phyloP scores from a whole-genome alignment of 2,797 vertebrate species.

The Neosilurus mollespiculum region DNA sequence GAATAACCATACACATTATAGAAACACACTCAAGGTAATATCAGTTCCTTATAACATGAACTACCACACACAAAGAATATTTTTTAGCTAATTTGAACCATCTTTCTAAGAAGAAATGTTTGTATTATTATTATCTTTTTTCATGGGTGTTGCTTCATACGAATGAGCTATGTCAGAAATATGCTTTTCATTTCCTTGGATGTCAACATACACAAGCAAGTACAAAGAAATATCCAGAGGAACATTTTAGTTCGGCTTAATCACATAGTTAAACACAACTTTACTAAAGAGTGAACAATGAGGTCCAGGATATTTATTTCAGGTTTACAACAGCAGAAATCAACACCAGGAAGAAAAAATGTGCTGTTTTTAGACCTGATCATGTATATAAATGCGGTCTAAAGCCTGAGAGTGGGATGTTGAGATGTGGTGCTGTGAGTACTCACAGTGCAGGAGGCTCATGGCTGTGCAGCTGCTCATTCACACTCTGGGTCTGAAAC shows the following conservation, averaged over 20 bases:
- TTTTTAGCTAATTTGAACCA: too few relatives aligned
- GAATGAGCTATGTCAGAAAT: neutral
- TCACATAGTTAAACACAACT: too few relatives aligned
- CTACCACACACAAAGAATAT: too few relatives aligned
- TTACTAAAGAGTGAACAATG: too few relatives aligned
- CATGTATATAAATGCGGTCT: too few relatives aligned
- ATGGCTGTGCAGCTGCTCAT: slow-evolving; percentile 26
- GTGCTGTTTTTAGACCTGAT: neutral
- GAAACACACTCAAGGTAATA: too few relatives aligned
- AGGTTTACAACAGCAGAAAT: neutral
- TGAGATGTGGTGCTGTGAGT: neutral
- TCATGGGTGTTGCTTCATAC: too few relatives aligned
- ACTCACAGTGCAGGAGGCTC: slow-evolving; percentile 47
- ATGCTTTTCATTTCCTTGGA: neutral
- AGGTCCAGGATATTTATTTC: neutral
- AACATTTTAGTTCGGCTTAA: too few relatives aligned
- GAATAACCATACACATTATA: too few relatives aligned
- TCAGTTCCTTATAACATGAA: too few relatives aligned
- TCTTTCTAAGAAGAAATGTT: too few relatives aligned
- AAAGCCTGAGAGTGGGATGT: neutral
- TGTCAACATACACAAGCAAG: neutral
- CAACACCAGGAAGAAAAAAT: neutral
- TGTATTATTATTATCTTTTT: neutral
- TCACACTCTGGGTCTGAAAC: slow-evolving; percentile 23
- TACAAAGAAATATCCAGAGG: neutral